These are phyloP conservation scores for Luperina testacea DNA, from an alignment of 2,888 invertebrate species.

Conservation along the genomic window DNA sequence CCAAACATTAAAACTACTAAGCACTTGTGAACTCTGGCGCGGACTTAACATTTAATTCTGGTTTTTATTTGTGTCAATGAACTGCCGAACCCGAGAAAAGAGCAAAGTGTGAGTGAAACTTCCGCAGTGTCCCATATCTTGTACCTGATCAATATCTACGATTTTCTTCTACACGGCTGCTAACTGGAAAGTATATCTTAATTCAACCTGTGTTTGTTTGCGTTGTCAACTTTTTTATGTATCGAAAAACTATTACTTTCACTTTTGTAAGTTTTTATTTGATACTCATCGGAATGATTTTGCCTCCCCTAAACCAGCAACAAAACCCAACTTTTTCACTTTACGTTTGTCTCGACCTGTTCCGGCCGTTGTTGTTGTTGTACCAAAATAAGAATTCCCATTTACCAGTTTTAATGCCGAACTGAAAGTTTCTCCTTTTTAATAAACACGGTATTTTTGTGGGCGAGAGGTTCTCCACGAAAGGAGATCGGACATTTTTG, in stretches of 20 bases:
- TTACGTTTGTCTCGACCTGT: conserved; percentile 46
- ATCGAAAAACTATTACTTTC: conserved; percentile 56
- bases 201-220: conserved; percentile 22
- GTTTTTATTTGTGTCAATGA: conserved; percentile 56
- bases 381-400: conserved; percentile 36
- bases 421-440: conserved; percentile 33
- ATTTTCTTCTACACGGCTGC: conserved; percentile 13
- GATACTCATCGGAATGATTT: conserved; percentile 44
- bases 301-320: conserved; percentile 27
- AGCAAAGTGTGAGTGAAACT: conserved; percentile 31
- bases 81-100: conserved; percentile 36
- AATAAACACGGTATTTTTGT: conserved; percentile 27
- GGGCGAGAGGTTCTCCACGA: neutral
- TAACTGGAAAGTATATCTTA: conserved; percentile 13
- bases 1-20: conserved; percentile 47
- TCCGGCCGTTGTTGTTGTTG: conserved; percentile 38
- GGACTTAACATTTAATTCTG: conserved; percentile 34
- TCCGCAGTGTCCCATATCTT: conserved; percentile 29
- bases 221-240: conserved; percentile 39
- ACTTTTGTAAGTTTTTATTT: conserved; percentile 56
- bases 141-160: conserved; percentile 35
- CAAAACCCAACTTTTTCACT: conserved; percentile 54
- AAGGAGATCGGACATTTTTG: too few species aligned
- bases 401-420: conserved; percentile 32
- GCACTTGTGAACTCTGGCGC: conserved; percentile 37